A percentile compares a stretch with the other conserved stretches of the same genome.
Evolutionary conservation across 53 echinoderm and acorn worm genomes (phyloP).

Genomic region (Antedon mediterranea): DNA sequence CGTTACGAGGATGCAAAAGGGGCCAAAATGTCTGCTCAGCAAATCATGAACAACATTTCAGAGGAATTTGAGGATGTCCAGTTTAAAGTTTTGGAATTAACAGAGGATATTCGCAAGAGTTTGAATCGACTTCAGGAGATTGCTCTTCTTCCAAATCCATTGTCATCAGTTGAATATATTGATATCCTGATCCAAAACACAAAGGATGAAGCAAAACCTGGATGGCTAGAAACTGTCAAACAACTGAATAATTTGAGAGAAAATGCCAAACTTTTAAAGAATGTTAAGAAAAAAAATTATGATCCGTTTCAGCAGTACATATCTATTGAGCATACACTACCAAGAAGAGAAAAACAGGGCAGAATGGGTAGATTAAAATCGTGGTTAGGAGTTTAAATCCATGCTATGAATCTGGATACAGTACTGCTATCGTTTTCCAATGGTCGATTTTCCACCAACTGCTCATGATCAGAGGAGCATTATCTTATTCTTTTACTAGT

Average conservation of each 20-base stretch:
- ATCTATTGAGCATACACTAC: too few species aligned
- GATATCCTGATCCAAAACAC: slow-evolving; percentile 9
- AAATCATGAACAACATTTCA: slow-evolving; percentile 5
- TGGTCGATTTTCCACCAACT: too few species aligned
- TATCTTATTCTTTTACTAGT: too few species aligned
- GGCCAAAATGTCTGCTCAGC: slow-evolving; percentile 6
- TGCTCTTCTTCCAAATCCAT: slow-evolving; percentile 11
- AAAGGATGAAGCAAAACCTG: neutral
- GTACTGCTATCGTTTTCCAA: too few species aligned
- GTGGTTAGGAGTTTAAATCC: too few species aligned
- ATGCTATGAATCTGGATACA: too few species aligned
- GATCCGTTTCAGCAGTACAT: too few species aligned
- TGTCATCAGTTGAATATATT: neutral
- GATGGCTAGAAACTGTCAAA: neutral
- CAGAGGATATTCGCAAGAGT: neutral
- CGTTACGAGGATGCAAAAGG: slow-evolving; percentile 15
- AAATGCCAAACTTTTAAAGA: too few species aligned
- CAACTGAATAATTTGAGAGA: slow-evolving; percentile 6
- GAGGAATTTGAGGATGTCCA: slow-evolving; percentile 13
- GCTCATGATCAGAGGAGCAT: too few species aligned
- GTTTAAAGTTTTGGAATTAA: neutral
- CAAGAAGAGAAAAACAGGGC: too few species aligned
- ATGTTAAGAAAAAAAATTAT: too few species aligned
- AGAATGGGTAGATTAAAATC: too few species aligned
- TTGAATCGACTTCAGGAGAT: slow-evolving; percentile 14